These are phyloP conservation scores for Xyrauchen texanus DNA, from an alignment of 2,113 vertebrate species.

Conservation along the genomic window DNA sequence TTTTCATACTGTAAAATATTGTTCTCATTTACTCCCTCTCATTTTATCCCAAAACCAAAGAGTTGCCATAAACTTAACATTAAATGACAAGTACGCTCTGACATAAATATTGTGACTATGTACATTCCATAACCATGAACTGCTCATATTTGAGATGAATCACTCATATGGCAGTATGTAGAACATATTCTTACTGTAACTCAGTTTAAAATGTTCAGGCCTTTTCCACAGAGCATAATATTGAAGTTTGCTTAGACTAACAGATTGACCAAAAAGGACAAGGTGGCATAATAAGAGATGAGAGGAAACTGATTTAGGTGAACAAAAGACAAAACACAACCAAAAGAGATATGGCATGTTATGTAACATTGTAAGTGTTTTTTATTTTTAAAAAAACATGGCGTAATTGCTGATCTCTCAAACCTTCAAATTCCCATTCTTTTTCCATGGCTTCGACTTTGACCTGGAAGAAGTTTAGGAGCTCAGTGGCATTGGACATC, in stretches of 20 bases:
- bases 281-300: conserved; percentile 15
- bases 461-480: conserved; percentile 89
- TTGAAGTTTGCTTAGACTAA: conserved; percentile 41
- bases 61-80: too few species aligned
- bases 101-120: too few species aligned
- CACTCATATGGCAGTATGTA: too few species aligned
- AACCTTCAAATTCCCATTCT: conserved; percentile 90
- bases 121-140: too few species aligned
- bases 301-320: conserved; percentile 22
- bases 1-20: too few species aligned
- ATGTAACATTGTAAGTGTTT: background rate
- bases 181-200: too few species aligned
- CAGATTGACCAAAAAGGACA: conserved; percentile 36
- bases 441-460: conserved; percentile 87
- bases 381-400: conserved; percentile 24
- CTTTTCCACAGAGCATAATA: too few species aligned
- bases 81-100: too few species aligned
- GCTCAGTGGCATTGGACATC: conserved; percentile 94
- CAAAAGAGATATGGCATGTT: conserved; percentile 10
- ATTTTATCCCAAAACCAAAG: too few species aligned
- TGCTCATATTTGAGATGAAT: too few species aligned
- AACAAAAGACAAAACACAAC: conserved; percentile 37
- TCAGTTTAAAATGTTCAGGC: too few species aligned
- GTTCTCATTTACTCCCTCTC: too few species aligned
- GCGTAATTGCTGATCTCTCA: conserved; percentile 39